Evolutionary conservation across 2,888 invertebrate species (phyloP), one percentile per base, ranked within the genome.

Genomic region (Taenaris catops): DNA sequence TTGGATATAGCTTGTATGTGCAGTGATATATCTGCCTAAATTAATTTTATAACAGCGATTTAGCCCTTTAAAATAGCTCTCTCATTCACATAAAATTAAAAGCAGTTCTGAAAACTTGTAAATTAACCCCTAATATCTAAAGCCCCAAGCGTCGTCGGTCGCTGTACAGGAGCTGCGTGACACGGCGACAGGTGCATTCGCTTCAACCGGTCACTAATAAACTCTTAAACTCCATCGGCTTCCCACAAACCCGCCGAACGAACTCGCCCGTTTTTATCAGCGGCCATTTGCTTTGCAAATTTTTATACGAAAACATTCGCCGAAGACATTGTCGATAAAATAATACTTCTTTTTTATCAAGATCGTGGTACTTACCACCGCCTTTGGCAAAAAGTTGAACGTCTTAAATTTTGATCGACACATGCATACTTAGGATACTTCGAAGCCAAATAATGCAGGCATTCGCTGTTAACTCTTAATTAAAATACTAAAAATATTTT

Each of bases 141-240:
- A n/a, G 14, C 14, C 58, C 55, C 65, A 66, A 62, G 52, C 46
- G 25, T 12, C 7, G 32, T 39, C 43, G 38, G 28, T 23, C 44
- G 50, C 44, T 9, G 28, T 41, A 21, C 34, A 44, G 41, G 35
- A 43, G 46, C 48, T 49, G 38, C 53, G 48, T 55, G 62, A 54
- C 58, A 59, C 46, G 53, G 44, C 57, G 63, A 68, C 75, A 75
- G 75, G 75, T 74, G 75, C 65, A 49, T 54, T 38, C 38, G 38
- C 41, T 36, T 31, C 44, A 40, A 40, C 51, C 53, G 44, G 34
- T 43, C 48, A 34, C 44, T 48, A 52, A 53, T 53, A 55, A 55
- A 53, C 48, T 43, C 46, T 47, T 47, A 49, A 48, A 49, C 47
- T 49, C 45, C 34, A 43, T 42, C 41, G 45, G 51, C 55, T 57